These are phyloP conservation scores for Oncopodura yosiiana DNA, from an alignment of 1,140 invertebrate genomes.

Conservation along the genomic window DNA sequence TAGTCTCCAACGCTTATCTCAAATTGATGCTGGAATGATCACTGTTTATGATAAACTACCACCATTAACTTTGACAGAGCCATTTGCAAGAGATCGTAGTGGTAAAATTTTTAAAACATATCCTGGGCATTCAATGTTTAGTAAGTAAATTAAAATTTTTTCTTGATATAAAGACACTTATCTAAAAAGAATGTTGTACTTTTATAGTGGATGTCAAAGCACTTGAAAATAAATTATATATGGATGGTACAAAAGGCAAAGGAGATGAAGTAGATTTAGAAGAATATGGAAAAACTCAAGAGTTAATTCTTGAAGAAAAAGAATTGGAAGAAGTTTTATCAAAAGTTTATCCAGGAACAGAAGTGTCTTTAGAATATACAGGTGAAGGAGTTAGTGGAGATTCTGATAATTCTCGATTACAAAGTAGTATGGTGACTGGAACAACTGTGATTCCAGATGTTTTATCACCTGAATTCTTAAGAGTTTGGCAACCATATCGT, in stretches of 20 bases:
- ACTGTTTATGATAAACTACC: conserved; percentile 12
- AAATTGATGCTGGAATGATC: conserved; percentile 16
- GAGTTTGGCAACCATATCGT: conserved; percentile 14
- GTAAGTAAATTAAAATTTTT: too few relatives aligned
- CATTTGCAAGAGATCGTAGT: conserved; percentile 6
- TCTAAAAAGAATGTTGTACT: not conserved
- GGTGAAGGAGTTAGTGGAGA: too few relatives aligned
- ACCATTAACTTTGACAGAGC: conserved; percentile 19
- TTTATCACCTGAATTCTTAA: too few relatives aligned
- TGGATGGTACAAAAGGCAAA: too few relatives aligned
- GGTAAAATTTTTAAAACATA: conserved; percentile 17
- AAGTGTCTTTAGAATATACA: too few relatives aligned
- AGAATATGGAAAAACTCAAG: not conserved
- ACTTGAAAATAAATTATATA: not conserved
- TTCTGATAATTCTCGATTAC: too few relatives aligned
- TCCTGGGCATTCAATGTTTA: conserved; percentile 6
- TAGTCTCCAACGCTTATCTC: conserved; percentile 24
- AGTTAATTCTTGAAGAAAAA: not conserved
- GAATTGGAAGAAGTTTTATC: conserved; percentile 6
- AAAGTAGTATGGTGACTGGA: too few relatives aligned
- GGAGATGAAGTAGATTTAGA: not conserved
- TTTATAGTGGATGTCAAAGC: not conserved
- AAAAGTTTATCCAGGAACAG: too few relatives aligned
- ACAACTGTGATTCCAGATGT: too few relatives aligned
- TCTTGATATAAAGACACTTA: not conserved